Evolutionary conservation across 1,140 invertebrate genomes (phyloP).

Genomic region (Linepithema humile): DNA sequence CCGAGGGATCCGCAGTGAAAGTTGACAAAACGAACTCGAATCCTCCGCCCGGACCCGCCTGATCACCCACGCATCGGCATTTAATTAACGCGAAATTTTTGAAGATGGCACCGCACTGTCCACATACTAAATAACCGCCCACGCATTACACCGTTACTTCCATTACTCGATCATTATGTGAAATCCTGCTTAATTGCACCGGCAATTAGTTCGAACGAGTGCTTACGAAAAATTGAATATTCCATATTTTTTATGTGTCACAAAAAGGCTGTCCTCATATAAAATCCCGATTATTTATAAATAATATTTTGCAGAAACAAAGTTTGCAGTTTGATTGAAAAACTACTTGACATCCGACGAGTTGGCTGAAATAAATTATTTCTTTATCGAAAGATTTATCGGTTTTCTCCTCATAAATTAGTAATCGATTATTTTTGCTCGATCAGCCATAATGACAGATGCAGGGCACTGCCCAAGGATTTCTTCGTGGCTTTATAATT

Average conservation of each 20-base stretch:
- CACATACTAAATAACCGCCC: conserved; percentile 66
- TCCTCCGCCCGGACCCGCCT: conserved; percentile 39
- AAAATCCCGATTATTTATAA: neutral
- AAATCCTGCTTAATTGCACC: conserved; percentile 45
- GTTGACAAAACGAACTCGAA: conserved; percentile 70
- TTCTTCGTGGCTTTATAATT: neutral
- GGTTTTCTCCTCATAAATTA: neutral
- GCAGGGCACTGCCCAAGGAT: neutral
- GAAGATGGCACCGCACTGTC: conserved; percentile 43
- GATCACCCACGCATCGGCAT: conserved; percentile 60
- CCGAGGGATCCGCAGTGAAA: conserved; percentile 63
- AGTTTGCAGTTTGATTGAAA: neutral
- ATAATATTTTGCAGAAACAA: neutral
- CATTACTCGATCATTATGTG: conserved; percentile 60
- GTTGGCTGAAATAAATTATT: neutral
- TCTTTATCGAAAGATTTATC: neutral
- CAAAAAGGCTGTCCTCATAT: neutral
- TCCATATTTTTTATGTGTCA: too few species aligned
- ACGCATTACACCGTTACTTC: conserved; percentile 47
- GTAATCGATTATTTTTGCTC: neutral
- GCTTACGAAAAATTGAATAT: conserved; percentile 4
- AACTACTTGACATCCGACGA: neutral
- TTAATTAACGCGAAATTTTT: conserved; percentile 73
- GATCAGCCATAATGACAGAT: too few species aligned
- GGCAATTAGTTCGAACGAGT: conserved; percentile 15